phyloP scores from a whole-genome alignment of 2,797 vertebrate genomes.

The Sternarchorhynchus goeldii region DNA sequence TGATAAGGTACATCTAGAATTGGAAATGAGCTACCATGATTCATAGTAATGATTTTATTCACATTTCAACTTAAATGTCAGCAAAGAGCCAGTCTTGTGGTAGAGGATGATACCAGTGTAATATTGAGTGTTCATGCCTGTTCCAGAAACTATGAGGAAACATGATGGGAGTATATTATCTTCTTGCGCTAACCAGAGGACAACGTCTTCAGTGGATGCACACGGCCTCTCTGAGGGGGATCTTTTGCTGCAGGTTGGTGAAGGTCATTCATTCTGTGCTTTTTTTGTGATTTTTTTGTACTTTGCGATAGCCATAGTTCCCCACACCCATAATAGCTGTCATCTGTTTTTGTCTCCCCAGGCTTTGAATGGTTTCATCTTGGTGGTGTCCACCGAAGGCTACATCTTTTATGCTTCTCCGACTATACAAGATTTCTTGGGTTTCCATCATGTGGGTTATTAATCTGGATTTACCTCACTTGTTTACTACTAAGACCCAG shows the following conservation, averaged over 20 bases:
- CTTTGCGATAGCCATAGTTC: neutral
- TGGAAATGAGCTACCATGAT: neutral
- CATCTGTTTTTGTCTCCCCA: constrained; percentile 53
- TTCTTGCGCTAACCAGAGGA: constrained; percentile 50
- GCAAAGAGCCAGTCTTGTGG: neutral
- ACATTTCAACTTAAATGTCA: neutral
- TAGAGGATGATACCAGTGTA: neutral
- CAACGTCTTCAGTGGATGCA: constrained; percentile 63
- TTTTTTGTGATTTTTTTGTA: too few relatives aligned
- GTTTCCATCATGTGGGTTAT: constrained; percentile 77
- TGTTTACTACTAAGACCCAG: too few relatives aligned
- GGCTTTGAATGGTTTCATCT: constrained; percentile 78
- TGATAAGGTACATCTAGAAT: too few relatives aligned
- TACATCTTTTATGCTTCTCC: constrained; percentile 78
- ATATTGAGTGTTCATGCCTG: neutral
- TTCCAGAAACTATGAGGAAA: constrained; percentile 68
- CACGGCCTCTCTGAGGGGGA: constrained; percentile 71
- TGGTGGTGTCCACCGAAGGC: constrained; percentile 79
- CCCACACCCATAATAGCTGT: too few relatives aligned
- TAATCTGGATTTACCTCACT: too few relatives aligned
- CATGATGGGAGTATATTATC: constrained; percentile 35
- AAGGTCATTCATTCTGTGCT: neutral
- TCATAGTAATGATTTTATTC: neutral
- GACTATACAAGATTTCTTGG: constrained; percentile 80
- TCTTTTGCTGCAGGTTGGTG: constrained; percentile 69